phyloP scores from a whole-genome alignment of 2,113 vertebrate genomes.

The Dinomys branickii region DNA sequence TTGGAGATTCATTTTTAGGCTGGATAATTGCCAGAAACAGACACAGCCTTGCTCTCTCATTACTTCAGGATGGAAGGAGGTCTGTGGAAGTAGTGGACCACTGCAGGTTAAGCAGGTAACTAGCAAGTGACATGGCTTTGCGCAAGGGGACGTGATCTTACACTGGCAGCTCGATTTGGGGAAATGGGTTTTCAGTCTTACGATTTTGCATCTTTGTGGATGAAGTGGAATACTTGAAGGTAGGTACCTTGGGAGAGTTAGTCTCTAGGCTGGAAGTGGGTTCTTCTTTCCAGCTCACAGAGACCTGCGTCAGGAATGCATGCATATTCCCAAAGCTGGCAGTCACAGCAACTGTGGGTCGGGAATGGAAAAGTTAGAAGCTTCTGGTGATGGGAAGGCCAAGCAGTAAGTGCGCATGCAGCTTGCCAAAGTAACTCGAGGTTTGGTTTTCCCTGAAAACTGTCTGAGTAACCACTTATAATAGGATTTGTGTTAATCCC shows the following conservation, averaged over 20 bases:
- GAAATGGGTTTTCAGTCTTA: not conserved
- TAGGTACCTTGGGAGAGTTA: not conserved
- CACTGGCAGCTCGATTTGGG: not conserved
- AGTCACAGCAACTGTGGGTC: not conserved
- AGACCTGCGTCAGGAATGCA: too few relatives aligned
- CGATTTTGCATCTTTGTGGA: not conserved
- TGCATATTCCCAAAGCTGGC: not conserved
- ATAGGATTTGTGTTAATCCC: not conserved
- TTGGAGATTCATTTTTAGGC: not conserved
- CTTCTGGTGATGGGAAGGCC: not conserved
- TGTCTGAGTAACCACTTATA: not conserved
- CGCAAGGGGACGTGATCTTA: not conserved
- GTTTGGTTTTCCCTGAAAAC: not conserved
- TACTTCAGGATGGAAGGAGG: not conserved
- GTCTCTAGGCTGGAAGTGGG: not conserved
- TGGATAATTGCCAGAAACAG: not conserved
- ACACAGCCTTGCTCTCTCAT: not conserved
- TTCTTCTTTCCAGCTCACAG: not conserved
- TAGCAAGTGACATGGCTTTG: not conserved
- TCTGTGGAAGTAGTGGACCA: not conserved
- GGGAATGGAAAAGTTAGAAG: not conserved
- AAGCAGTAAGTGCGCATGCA: not conserved
- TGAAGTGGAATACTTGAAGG: not conserved
- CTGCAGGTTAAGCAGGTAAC: not conserved
- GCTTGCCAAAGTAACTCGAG: not conserved